Conservation (phyloP, 2,113 vertebrate species). For the Orthonyx spaldingii region DNA sequence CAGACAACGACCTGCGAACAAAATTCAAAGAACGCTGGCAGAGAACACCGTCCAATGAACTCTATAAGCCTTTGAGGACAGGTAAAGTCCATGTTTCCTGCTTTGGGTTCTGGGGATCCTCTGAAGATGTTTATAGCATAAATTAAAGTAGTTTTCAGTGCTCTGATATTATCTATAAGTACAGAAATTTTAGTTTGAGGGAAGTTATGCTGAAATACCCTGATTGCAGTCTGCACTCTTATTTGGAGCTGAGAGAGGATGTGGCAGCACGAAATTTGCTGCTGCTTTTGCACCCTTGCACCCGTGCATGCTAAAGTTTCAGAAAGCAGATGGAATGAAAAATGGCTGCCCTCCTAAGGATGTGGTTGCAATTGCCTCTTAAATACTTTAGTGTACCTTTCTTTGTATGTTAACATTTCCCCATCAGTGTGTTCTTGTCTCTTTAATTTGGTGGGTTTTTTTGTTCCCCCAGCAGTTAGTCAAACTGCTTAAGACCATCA, state of each 20-base stretch:
- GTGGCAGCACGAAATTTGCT: background rate
- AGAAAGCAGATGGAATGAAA: background rate
- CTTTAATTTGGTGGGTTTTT: background rate
- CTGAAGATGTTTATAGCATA: background rate
- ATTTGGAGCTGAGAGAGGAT: background rate
- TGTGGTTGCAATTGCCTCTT: background rate
- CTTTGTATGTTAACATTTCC: background rate
- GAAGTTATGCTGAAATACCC: background rate
- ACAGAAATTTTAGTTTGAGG: background rate
- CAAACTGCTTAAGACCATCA: background rate
- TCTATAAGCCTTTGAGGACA: conserved; percentile 90
- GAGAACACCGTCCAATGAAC: conserved; percentile 91
- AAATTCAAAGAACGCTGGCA: conserved; percentile 98
- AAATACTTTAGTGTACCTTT: background rate
- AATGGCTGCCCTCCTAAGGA: background rate
- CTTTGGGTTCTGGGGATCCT: background rate
- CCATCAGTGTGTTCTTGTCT: background rate
- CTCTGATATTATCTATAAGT: background rate
- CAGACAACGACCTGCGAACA: conserved; percentile 88
- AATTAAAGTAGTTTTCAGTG: background rate
- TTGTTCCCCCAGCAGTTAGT: background rate
- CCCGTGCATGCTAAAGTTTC: background rate
- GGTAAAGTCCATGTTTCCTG: conserved; percentile 61
- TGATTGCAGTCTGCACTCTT: background rate
- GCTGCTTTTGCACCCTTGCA: background rate